Evolutionary conservation across 2,797 vertebrate species (phyloP), one percentile per base, ranked within the genome.

Genomic region (Hypotaenidia philippensis): DNA sequence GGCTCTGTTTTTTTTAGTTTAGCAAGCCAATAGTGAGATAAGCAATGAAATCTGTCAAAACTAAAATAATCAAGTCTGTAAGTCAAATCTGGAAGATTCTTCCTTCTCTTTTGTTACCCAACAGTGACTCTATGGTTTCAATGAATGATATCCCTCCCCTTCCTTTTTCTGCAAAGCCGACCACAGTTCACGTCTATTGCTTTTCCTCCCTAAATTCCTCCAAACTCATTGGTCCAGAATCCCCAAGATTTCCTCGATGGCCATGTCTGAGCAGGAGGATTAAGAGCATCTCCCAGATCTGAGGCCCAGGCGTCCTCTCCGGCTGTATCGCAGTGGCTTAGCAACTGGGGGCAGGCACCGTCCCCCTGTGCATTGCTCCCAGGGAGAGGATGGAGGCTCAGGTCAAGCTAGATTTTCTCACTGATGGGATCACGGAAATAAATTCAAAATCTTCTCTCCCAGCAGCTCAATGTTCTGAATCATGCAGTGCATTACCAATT

Each of bases 311-410:
- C 59, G 32, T 29, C 60, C 32, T 76, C 50, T 63, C 47, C 31
- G n/a, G 32, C 44, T 1, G 0, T 13, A 60, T 9, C 0, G 0
- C 2, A 5, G 27, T 5, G 36, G 25, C 5, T 0, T 0, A 82
- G 31, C 38, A 49, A 47, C 27, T 1, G 2, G 15, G 12, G 15
- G 2, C 8, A 66, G 47, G 32, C 3, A 2, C 23, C 3, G 0
- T n/a, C 6, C 16, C 27, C 34, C 13, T 5, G 13, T 20, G 8
- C 8, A 26, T 44, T 22, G 14, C 23, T 40, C 36, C 32, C 45
- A 57, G n/a, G 32, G 12, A 75, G 40, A 66, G 14, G 44, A 1
- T n/a, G n/a, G 45, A 36, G 25, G 53, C 45, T 85, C 53, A 50
- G 21, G 83, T 53, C 65, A 77, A 92, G 44, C 23, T 44, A 74